These are phyloP conservation scores for Pseudomyrmex concolor DNA, from an alignment of 1,140 invertebrate genomes.

Conservation along the genomic window DNA sequence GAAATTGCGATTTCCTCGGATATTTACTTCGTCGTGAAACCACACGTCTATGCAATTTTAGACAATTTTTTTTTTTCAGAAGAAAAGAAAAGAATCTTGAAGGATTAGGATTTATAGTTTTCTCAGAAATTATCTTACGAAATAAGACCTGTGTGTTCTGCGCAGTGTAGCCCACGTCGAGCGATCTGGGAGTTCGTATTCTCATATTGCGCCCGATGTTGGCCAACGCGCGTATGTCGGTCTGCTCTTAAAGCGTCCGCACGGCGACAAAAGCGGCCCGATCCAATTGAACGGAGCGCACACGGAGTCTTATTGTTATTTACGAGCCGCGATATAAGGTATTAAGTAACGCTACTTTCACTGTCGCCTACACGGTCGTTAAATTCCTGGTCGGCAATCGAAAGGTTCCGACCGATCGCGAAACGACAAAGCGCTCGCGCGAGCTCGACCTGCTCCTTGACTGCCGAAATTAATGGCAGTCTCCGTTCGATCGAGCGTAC, in stretches of 20 bases:
- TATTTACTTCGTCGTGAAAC: background rate
- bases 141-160: slow-evolving; percentile 6
- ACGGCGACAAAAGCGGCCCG: slow-evolving; percentile 67
- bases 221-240: slow-evolving; percentile 4
- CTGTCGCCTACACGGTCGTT: slow-evolving; percentile 78
- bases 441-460: slow-evolving; percentile 16
- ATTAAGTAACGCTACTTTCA: slow-evolving; percentile 81
- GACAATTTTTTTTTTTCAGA: no score
- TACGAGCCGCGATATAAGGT: slow-evolving; percentile 72
- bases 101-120: no score
- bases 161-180: background rate
- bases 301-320: slow-evolving; percentile 68
- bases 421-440: slow-evolving; percentile 27
- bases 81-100: no score
- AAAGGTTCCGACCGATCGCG: slow-evolving; percentile 61
- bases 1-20: background rate
- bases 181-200: slow-evolving; percentile 38
- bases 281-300: slow-evolving; percentile 55
- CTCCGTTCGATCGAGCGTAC: background rate
- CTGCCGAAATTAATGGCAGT: slow-evolving; percentile 49
- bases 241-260: slow-evolving; percentile 35
- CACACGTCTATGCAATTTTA: background rate
- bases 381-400: slow-evolving; percentile 72
- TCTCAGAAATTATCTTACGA: background rate
- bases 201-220: slow-evolving; percentile 48